These are phyloP conservation scores for Mus pahari DNA, from an alignment of 2,113 vertebrate species.

Conservation along the genomic window DNA sequence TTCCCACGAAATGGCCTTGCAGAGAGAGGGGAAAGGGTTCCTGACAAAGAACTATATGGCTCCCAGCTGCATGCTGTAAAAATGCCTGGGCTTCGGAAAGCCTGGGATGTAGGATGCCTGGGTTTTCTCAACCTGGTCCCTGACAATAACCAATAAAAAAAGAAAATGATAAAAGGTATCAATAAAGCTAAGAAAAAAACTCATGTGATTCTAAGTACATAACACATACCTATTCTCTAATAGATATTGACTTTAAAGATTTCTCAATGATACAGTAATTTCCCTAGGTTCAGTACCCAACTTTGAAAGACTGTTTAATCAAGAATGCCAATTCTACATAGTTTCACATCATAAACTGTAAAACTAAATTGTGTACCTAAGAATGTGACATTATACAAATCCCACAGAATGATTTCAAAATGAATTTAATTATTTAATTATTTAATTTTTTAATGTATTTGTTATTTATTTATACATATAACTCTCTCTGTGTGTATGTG, in stretches of 20 bases:
- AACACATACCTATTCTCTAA: slow-evolving; percentile 22
- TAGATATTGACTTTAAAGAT: slow-evolving; percentile 70
- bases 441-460: no score
- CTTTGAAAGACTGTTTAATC: slow-evolving; percentile 24
- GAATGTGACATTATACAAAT: not conserved
- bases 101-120: no score
- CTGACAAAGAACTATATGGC: no score
- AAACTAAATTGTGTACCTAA: not conserved
- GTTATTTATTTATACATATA: not conserved
- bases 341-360: slow-evolving; percentile 6
- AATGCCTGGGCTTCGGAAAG: no score
- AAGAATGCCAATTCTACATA: slow-evolving; percentile 12
- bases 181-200: slow-evolving; percentile 60
- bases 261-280: slow-evolving; percentile 29
- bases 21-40: no score
- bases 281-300: slow-evolving; percentile 26
- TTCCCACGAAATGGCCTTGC: no score
- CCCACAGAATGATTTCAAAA: not conserved
- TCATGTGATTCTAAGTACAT: slow-evolving; percentile 57
- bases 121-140: no score
- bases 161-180: no score
- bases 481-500: no score
- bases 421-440: not conserved
- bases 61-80: no score
- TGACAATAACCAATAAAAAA: no score